These are phyloP conservation scores for Apodemus sylvaticus DNA, from an alignment of 2,113 vertebrate genomes.

Conservation along the genomic window DNA sequence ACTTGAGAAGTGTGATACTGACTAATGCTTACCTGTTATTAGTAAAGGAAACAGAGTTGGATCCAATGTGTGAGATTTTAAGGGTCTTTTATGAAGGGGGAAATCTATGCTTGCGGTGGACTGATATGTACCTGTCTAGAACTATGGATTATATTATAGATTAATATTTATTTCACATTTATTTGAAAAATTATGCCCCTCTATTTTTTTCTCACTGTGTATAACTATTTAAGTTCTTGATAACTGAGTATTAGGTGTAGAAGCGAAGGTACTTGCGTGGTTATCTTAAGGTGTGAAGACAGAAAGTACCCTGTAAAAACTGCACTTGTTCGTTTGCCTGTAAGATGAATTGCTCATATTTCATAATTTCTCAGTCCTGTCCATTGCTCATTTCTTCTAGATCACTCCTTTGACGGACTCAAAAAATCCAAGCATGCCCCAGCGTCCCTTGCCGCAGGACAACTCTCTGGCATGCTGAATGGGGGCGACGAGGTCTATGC, in stretches of 20 bases:
- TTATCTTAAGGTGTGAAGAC: neutral
- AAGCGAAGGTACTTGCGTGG: neutral
- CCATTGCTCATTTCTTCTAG: constrained; percentile 81
- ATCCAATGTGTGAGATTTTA: neutral
- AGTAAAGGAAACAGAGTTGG: neutral
- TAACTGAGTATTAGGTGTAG: neutral
- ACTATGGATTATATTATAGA: neutral
- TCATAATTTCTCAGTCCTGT: neutral
- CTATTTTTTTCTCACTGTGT: neutral
- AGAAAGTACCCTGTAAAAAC: neutral
- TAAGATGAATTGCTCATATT: neutral
- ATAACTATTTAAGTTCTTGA: neutral
- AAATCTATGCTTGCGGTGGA: neutral
- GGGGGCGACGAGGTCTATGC: constrained; percentile 88
- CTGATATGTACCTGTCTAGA: neutral
- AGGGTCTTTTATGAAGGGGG: neutral
- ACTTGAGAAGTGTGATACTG: neutral
- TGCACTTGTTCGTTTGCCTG: neutral
- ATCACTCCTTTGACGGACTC: constrained; percentile 82
- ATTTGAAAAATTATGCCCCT: too few species aligned
- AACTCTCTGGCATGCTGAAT: constrained; percentile 83
- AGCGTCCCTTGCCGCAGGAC: constrained; percentile 79
- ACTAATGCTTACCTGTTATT: neutral
- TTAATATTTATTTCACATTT: neutral
- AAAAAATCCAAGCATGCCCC: constrained; percentile 81